Evolutionary conservation across 1,140 invertebrate species (phyloP), one percentile per base, ranked within the genome.

Genomic region (Arctopsyche grandis): DNA sequence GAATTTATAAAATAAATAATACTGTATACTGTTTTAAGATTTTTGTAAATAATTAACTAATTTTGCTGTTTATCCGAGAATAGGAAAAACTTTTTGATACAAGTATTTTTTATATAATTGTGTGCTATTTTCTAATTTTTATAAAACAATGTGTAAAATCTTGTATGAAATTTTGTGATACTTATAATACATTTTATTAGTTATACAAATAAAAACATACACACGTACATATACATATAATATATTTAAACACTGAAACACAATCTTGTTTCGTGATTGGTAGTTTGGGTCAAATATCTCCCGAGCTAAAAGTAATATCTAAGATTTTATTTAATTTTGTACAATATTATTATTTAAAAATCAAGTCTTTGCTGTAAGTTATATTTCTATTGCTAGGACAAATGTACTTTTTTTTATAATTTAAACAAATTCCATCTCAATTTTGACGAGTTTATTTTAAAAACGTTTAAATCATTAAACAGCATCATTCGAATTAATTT

Each of bases 121-220:
- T 26, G 63, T 29, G 63, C 63, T 66, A 66, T 66, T 66, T 66
- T 66, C 63, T 22, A 66, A 66, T 66, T 66, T 66, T 66, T 60
- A 60, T 60, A 60, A 56, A 19, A 60, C 56, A 60, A 19, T 60
- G 56, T 38, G 29, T 60, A 60, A 19, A 19, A 60, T 56, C 52
- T 56, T 56, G 52, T 56, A 56, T 56, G 52, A 60, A 60, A 60
- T 19, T 21, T 60, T 60, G 56, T 60, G 56, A 60, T 60, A 60
- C 21, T 60, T 60, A 60, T 60, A 60, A 60, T 60, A 60, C 56
- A 60, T 60, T 60, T 60, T 60, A 21, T 60, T 60, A 60, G 21
- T 60, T 19, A 60, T 60, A 60, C 21, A 19, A 60, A 60, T 21
- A 60, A 19, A 60, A 16, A 60, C 9, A 60, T 19, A 60, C 19